Evolutionary conservation across 2,797 vertebrate species (phyloP).

Genomic region (Sarcoramphus papa): DNA sequence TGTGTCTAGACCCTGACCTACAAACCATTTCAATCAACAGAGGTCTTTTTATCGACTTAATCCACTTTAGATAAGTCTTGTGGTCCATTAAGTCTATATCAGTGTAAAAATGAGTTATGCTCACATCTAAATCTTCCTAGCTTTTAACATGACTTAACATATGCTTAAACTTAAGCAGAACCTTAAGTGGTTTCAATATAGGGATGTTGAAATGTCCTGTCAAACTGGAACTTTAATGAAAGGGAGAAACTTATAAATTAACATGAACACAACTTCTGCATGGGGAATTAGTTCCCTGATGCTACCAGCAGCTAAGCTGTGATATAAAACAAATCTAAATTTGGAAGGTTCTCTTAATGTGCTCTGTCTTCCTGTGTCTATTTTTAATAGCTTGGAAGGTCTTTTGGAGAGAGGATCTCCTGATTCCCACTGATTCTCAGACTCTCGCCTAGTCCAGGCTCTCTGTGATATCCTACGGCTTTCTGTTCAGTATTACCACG

Average conservation of each 20-base stretch:
- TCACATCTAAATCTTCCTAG: background rate
- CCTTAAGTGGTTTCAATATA: background rate
- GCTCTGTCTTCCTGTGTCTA: background rate
- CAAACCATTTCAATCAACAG: background rate
- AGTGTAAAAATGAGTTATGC: background rate
- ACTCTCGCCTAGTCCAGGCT: background rate
- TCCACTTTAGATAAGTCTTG: background rate
- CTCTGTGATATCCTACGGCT: background rate
- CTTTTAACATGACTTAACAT: background rate
- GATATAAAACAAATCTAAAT: background rate
- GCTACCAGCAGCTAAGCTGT: background rate
- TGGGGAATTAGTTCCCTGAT: background rate
- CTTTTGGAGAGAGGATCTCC: background rate
- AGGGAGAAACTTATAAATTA: background rate
- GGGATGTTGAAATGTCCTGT: background rate
- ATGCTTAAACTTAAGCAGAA: background rate
- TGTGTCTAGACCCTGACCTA: background rate
- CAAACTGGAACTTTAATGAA: background rate
- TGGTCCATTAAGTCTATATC: background rate
- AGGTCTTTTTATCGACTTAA: background rate
- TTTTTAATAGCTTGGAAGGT: background rate
- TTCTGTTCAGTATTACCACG: rapidly evolving
- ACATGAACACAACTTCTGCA: background rate
- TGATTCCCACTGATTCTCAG: background rate
- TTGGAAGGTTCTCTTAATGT: background rate